Percentiles rank a stretch among this genome's conserved stretches.
Conservation (phyloP, 2,888 invertebrate genomes). For the Scrobipalpa costella region DNA sequence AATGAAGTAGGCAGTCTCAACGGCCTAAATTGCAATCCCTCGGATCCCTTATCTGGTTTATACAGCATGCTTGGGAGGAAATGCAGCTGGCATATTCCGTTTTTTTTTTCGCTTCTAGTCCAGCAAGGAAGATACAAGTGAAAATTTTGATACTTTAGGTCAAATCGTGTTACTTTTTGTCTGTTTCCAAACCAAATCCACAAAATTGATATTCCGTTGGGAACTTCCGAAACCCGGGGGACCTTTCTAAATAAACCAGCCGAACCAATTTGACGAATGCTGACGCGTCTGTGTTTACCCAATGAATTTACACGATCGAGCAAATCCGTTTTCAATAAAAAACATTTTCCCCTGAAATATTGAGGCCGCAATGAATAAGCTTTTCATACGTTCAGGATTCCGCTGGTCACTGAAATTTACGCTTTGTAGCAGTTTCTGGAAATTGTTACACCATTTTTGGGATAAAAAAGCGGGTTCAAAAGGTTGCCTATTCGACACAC, state of each 20-base stretch:
- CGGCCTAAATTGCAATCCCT: too few species aligned
- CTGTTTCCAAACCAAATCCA: neutral
- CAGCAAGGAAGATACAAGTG: too few species aligned
- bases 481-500: neutral
- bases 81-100: too few species aligned
- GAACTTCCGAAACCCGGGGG: neutral
- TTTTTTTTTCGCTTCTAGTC: too few species aligned
- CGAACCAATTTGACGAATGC: neutral
- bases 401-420: neutral
- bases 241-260: neutral
- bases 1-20: too few species aligned
- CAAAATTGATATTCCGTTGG: neutral
- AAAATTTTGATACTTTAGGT: too few species aligned
- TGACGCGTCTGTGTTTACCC: conserved; percentile 4
- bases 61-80: too few species aligned
- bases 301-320: conserved; percentile 10
- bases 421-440: neutral
- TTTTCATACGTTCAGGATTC: conserved; percentile 1
- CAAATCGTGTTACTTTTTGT: too few species aligned
- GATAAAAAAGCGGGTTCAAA: neutral
- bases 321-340: conserved; percentile 9
- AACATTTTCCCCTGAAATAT: conserved; percentile 6
- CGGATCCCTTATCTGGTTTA: too few species aligned
- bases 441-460: neutral
- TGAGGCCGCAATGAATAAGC: neutral